Conservation (phyloP, 2,888 invertebrate genomes). For the Ichneumoninae sp. region DNA sequence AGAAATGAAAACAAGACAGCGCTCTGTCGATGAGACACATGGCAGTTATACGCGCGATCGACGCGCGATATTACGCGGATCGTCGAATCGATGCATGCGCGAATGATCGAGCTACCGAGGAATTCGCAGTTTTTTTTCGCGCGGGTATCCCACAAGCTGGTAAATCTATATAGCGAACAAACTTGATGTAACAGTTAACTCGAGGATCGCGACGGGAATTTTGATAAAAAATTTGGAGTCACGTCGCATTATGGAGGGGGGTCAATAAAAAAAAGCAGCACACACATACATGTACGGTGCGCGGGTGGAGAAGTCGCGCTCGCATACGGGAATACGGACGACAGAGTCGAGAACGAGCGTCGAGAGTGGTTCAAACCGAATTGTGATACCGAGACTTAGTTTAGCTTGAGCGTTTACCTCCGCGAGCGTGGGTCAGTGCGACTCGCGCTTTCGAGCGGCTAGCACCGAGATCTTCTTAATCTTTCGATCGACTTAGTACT, state of each 20-base stretch:
- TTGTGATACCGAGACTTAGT: conserved; percentile 78
- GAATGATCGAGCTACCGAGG: conserved; percentile 39
- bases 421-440: conserved; percentile 79
- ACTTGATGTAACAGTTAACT: conserved; percentile 31
- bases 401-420: conserved; percentile 80
- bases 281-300: background rate
- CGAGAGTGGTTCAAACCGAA: conserved; percentile 75
- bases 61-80: conserved; percentile 1
- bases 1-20: conserved; percentile 16
- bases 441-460: conserved; percentile 82
- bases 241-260: conserved; percentile 3
- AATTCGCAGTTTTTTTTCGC: conserved; percentile 11
- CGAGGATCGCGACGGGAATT: conserved; percentile 40
- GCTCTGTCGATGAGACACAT: conserved; percentile 7
- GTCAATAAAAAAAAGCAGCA: conserved; percentile 3
- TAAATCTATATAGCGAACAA: background rate
- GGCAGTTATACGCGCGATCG: background rate
- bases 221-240: conserved; percentile 42
- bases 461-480: conserved; percentile 73
- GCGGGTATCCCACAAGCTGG: background rate
- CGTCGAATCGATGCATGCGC: conserved; percentile 6
- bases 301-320: conserved; percentile 29
- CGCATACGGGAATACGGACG: conserved; percentile 41
- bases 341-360: conserved; percentile 61
- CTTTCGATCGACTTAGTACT: conserved; percentile 50